phyloP scores from a whole-genome alignment of 2,113 vertebrate genomes.

The Platichthys stellatus region DNA sequence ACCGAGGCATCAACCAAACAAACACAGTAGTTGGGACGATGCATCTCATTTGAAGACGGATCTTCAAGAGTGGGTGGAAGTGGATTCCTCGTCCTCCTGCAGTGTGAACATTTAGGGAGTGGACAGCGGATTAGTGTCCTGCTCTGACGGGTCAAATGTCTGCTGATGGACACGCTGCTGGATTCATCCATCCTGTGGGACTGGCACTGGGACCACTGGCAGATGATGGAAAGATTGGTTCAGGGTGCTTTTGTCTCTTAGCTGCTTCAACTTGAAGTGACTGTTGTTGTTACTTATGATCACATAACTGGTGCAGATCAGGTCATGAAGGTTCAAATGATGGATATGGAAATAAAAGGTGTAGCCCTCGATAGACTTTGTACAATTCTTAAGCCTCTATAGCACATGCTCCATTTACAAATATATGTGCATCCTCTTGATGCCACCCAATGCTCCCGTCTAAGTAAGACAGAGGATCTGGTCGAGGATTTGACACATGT shows the following conservation, averaged over 20 bases:
- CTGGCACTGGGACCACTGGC: neutral
- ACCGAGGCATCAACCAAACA: no score
- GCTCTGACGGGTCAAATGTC: conserved; percentile 35
- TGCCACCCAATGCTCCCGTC: conserved; percentile 18
- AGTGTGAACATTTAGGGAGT: conserved; percentile 18
- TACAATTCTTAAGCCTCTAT: neutral
- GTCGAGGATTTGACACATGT: conserved; percentile 46
- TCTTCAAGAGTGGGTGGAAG: neutral
- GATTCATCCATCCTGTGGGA: neutral
- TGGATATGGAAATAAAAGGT: no score
- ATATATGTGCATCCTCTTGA: conserved; percentile 3
- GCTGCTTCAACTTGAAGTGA: neutral
- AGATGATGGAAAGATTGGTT: neutral
- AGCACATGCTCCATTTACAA: neutral
- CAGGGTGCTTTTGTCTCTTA: neutral
- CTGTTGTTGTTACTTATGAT: neutral
- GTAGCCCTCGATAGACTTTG: neutral
- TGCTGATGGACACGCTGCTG: conserved; percentile 15
- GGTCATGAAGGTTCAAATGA: no score
- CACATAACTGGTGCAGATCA: no score
- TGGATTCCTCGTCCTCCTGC: conserved; percentile 4
- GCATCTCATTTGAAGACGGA: neutral
- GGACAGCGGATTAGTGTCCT: conserved; percentile 32
- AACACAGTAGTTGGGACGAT: neutral
- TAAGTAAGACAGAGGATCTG: conserved; percentile 44